These are phyloP conservation scores for Melieria picta DNA, from an alignment of 2,888 invertebrate species.

Conservation along the genomic window DNA sequence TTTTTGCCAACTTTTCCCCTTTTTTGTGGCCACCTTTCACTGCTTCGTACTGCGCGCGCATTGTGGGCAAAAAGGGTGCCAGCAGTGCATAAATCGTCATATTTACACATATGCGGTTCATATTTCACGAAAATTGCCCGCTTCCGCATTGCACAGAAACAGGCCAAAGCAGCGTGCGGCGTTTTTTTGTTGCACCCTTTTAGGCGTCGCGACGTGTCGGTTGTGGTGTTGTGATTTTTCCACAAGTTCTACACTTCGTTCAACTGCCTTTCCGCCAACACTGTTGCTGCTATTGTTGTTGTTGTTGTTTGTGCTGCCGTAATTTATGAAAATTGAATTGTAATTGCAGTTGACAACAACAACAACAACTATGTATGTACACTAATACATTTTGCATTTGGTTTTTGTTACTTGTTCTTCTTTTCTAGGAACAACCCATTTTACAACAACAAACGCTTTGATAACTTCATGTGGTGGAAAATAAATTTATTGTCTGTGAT, in stretches of 20 bases:
- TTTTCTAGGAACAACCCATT: not conserved
- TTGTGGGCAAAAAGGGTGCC: constrained; percentile 16
- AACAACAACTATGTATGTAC: not conserved
- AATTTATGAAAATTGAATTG: constrained; percentile 64
- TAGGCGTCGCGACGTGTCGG: not conserved
- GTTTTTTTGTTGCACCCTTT: constrained; percentile 16
- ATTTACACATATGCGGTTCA: constrained; percentile 33
- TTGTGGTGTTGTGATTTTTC: constrained; percentile 27
- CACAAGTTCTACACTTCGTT: constrained; percentile 16
- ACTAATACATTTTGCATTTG: not conserved
- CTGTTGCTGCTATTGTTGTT: constrained; percentile 19
- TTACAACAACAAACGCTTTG: constrained; percentile 29
- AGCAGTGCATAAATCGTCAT: constrained; percentile 25
- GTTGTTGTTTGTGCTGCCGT: constrained; percentile 39
- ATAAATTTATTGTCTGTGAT: constrained; percentile 32
- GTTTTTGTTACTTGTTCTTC: too few species aligned
- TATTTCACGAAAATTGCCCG: constrained; percentile 33
- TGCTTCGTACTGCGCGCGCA: not conserved
- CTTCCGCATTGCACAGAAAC: constrained; percentile 8
- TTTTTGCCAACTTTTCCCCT: not conserved
- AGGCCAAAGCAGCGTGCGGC: not conserved
- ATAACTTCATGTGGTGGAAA: constrained; percentile 34
- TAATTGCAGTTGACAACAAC: constrained; percentile 51
- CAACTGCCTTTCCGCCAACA: not conserved
- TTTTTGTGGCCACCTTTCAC: not conserved